These are phyloP conservation scores for Rhagoletis zephyria DNA, from an alignment of 1,140 invertebrate genomes.

Conservation along the genomic window DNA sequence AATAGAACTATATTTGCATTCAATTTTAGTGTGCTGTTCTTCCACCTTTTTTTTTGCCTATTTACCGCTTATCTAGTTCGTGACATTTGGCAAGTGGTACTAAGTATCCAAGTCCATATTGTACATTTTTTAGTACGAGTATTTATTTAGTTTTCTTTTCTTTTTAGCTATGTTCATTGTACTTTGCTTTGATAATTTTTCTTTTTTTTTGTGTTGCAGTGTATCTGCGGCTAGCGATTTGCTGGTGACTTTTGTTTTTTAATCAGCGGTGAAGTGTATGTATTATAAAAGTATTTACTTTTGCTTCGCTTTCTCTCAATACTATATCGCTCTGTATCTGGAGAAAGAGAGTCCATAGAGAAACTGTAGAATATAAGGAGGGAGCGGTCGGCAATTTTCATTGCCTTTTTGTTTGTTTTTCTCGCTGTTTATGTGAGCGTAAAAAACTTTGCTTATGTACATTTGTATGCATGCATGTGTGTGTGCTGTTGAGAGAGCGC, in stretches of 20 bases:
- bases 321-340: neutral
- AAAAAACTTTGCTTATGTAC: neutral
- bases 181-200: neutral
- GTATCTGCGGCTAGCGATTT: conserved; percentile 18
- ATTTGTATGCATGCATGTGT: neutral
- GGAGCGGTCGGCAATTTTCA: neutral
- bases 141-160: too few relatives aligned
- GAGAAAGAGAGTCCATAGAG: neutral
- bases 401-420: neutral
- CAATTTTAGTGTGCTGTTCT: too few relatives aligned
- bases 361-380: neutral
- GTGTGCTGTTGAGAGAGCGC: conserved; percentile 26
- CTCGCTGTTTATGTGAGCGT: neutral
- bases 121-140: neutral
- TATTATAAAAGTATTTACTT: conserved; percentile 37
- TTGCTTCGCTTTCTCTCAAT: neutral
- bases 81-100: conserved; percentile 50
- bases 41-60: too few relatives aligned
- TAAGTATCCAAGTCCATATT: conserved; percentile 48
- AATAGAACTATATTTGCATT: too few relatives aligned
- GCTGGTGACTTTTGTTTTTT: neutral
- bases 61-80: neutral
- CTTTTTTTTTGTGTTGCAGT: neutral
- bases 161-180: neutral
- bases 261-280: neutral